phyloP scores from a whole-genome alignment of 2,797 vertebrate species.

The Manis javanica region DNA sequence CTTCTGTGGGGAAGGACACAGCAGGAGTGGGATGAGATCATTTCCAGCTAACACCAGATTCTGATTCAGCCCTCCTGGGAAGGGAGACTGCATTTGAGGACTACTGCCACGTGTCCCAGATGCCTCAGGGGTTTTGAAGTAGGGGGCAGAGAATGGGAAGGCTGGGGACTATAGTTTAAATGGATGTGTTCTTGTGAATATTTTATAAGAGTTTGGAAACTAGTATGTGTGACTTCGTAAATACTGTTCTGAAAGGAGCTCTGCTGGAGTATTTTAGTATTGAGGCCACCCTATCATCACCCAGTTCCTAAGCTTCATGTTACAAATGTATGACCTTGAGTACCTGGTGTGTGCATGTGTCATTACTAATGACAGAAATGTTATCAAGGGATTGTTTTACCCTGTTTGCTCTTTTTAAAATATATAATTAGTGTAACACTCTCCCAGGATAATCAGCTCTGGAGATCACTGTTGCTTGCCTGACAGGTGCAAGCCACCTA shows the following conservation, averaged over 20 bases:
- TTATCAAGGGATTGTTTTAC: conserved; percentile 83
- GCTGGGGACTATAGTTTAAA: not conserved
- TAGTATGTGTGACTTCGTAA: conserved; percentile 63
- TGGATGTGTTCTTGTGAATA: not conserved
- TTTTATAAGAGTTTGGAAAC: conserved; percentile 42
- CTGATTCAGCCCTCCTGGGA: not conserved
- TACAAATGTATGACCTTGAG: conserved; percentile 68
- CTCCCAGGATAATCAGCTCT: conserved; percentile 84
- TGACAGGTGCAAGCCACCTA: conserved; percentile 86
- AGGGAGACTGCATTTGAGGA: not conserved
- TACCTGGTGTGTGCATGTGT: conserved; percentile 79
- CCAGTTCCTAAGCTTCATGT: conserved; percentile 70
- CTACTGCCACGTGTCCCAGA: not conserved
- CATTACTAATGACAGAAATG: conserved; percentile 80
- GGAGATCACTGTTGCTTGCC: conserved; percentile 80
- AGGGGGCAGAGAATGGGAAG: not conserved
- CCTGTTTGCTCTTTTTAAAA: conserved; percentile 79
- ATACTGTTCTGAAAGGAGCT: conserved; percentile 62
- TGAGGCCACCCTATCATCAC: conserved; percentile 74
- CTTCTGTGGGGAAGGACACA: not conserved
- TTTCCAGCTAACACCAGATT: not conserved
- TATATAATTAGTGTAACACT: conserved; percentile 85
- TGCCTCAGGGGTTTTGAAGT: not conserved
- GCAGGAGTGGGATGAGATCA: not conserved
- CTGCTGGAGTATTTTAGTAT: conserved; percentile 61